These are phyloP conservation scores for Girardinichthys multiradiatus DNA, from an alignment of 2,113 vertebrate genomes.

Conservation along the genomic window DNA sequence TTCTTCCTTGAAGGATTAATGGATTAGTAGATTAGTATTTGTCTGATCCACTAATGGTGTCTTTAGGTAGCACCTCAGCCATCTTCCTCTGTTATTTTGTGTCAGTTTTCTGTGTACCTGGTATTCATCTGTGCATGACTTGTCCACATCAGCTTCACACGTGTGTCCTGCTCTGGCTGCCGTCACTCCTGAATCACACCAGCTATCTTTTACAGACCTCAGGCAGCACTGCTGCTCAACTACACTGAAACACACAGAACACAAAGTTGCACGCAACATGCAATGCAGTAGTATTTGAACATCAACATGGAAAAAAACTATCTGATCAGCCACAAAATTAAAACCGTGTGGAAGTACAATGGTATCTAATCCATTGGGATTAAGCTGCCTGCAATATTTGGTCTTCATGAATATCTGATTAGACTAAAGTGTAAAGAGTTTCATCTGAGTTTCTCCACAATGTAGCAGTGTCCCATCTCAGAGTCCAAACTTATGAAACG, in stretches of 20 bases:
- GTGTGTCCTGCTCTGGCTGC: slow-evolving; percentile 83
- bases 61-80: neutral
- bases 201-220: slow-evolving; percentile 85
- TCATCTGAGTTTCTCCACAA: too few relatives aligned
- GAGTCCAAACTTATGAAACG: too few relatives aligned
- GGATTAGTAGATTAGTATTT: neutral
- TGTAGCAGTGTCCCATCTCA: too few relatives aligned
- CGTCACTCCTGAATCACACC: slow-evolving; percentile 85
- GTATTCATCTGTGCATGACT: slow-evolving; percentile 81
- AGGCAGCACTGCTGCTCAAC: slow-evolving; percentile 89
- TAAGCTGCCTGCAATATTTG: too few relatives aligned
- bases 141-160: slow-evolving; percentile 75
- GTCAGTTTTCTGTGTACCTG: slow-evolving; percentile 69
- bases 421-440: too few relatives aligned
- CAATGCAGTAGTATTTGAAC: neutral
- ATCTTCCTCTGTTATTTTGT: neutral
- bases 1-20: neutral
- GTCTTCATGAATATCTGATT: too few relatives aligned
- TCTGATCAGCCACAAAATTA: neutral
- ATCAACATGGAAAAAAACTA: neutral
- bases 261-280: slow-evolving; percentile 1
- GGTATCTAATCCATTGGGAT: too few relatives aligned
- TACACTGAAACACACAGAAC: slow-evolving; percentile 76
- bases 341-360: too few relatives aligned
- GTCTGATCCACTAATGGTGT: neutral